Evolutionary conservation across 2,797 vertebrate species (phyloP).

Genomic region (Rhadinocentrus ornatus): DNA sequence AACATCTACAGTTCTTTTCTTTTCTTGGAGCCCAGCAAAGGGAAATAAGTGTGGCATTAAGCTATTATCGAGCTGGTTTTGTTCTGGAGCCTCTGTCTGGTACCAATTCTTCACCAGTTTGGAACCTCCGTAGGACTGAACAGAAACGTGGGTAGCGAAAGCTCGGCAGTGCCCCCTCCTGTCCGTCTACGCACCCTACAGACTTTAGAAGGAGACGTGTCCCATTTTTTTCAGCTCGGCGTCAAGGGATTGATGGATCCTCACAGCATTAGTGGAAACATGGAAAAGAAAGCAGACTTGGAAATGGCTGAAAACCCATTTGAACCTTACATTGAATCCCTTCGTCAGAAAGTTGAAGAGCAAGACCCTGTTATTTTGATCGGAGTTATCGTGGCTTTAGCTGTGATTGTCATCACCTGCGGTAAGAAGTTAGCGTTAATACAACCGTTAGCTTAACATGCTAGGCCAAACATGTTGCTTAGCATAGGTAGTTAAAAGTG

Average conservation of each 20-base stretch:
- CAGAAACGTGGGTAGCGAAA: not conserved
- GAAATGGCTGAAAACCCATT: constrained; percentile 67
- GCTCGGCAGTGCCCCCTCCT: constrained; percentile 54
- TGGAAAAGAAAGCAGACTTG: constrained; percentile 46
- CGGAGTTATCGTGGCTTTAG: constrained; percentile 82
- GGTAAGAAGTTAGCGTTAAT: constrained; percentile 77
- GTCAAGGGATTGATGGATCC: constrained; percentile 41
- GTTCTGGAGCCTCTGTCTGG: not conserved
- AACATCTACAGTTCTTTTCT: not conserved
- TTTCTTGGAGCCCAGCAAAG: not conserved
- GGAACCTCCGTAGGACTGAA: not conserved
- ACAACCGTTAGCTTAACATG: constrained; percentile 41
- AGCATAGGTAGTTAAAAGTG: not conserved
- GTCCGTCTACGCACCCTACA: not conserved
- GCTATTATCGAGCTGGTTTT: too few species aligned
- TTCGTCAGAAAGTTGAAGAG: constrained; percentile 80
- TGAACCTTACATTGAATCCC: constrained; percentile 78
- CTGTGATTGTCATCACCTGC: constrained; percentile 83
- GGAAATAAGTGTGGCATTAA: not conserved
- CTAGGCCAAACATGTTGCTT: constrained; percentile 26
- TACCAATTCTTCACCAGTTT: not conserved
- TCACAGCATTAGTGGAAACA: constrained; percentile 30
- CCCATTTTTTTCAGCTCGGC: constrained; percentile 28
- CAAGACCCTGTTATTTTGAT: constrained; percentile 81
- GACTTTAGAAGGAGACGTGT: constrained; percentile 72